Base-by-base conservation (phyloP, 2,888 invertebrate genomes). In the Parochlus steinenii region DNA sequence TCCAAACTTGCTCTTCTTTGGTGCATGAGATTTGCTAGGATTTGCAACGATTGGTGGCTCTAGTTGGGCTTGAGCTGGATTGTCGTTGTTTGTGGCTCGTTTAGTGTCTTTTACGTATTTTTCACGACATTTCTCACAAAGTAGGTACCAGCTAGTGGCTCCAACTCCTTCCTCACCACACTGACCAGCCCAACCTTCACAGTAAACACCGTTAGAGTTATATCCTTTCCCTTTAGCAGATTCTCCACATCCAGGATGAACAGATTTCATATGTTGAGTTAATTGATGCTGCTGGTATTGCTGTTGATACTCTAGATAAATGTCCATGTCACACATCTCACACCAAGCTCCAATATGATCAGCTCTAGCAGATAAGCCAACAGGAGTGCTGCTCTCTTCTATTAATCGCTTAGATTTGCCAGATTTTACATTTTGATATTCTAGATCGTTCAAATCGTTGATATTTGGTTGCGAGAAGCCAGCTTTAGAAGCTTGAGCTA, bases 241-340 rank as follows among this genome's bases (percentile, higher is more conserved):
- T 42, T 74, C 72, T 1, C 87, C 87, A 55, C 95, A 95, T 2
- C 95, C 95, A 2, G 83, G 80, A 62, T 95, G 95, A 25, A 71
- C 64, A 51, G 76, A 74, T 20, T 82, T 70, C 87, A 95, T 87
- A 58, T 95, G 95, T 47, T 82, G 81, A 1, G 86, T 86, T 1
- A 93, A 74, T 0, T 92, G 90, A 44, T 58, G 57, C 12, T 36
- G 36, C 16, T 35, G 35, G 14, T 35, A 35, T 22, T 22, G 29
- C 19, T 36, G 36, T 16, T 29, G 30, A 36, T 16, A 24, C 11
- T 30, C 36, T 6, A 25, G 11, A 23, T 20, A 23, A 2, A 36
- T 19, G 6, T 41, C 73, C 71, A 74, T 73, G 4, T 81, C 85
- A 53, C 95, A 95, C 23, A 95, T 63, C 55, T 95, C 93, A 58